Evolutionary conservation across 30 jellyfish, hydroid and myxozoan genomes (phyloP), one percentile per base, ranked within the genome.

Genomic region (Hydractinia symbiolongicarpus): DNA sequence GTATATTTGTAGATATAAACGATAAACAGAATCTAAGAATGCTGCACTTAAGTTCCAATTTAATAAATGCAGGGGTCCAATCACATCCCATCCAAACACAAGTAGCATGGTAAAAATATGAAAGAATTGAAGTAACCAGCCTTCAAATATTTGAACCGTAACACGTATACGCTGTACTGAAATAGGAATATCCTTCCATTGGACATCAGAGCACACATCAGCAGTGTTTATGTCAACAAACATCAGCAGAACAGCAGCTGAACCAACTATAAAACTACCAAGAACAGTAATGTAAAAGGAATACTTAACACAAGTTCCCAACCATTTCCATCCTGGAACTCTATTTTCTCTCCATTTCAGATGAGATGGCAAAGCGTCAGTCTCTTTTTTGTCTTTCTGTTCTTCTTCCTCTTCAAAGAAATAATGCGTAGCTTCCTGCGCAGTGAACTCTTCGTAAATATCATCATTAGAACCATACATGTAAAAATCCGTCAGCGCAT

Each of bases 181-280:
- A 6, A 71, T 19, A 8, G 80, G 80, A 19, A 71, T 50, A 71
- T 50, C 17, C 9, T 71, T 30, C 80, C 80, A 5, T 71, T 30
- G 44, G 55, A 50, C n/a, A 71, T 20, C 9, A 71, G 9, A 49
- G n/a, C 80, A 71, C 4, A 50, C 80, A 19, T 71, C 80, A 8
- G 66, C 80, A 71, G 80, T 71, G 50, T 71, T 71, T 19, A 71
- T 71, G n/a, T 71, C 67, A 15, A 71, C 4, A 19, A 71, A 71
- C 80, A 71, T 71, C 7, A 71, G 30, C 9, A 30, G 13, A 53
- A 71, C 66, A 8, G 80, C 30, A 14, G 50, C 14, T 7, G 4
- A 9, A 11, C 60, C 80, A 9, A 71, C 53, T 14, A 13, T 19
- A 8, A 19, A 8, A 19, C 80, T 3, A 71, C 80, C 9, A 1